Percentiles rank a stretch among this genome's conserved stretches.
These are phyloP conservation scores for Pterophyllum scalare DNA, from an alignment of 2,113 vertebrate genomes.

Conservation along the genomic window DNA sequence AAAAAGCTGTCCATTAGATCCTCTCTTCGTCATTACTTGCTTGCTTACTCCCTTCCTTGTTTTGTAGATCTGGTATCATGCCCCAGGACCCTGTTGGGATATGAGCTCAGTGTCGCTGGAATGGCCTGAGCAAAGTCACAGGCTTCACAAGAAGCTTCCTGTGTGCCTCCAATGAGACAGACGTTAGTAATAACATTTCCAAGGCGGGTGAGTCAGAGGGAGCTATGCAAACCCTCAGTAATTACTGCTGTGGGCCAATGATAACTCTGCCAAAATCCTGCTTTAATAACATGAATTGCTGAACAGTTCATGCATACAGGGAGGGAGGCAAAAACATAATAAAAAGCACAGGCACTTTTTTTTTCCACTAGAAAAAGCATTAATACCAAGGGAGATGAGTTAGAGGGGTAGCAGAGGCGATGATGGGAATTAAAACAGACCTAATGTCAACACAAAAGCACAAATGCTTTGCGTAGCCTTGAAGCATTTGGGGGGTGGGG, in stretches of 20 bases:
- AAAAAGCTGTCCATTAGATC: constrained; percentile 24
- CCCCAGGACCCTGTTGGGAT: constrained; percentile 61
- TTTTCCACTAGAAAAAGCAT: constrained; percentile 39
- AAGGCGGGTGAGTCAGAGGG: constrained; percentile 55
- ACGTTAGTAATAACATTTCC: constrained; percentile 72
- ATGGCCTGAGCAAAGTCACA: constrained; percentile 55
- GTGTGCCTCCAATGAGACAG: constrained; percentile 46
- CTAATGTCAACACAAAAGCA: constrained; percentile 62
- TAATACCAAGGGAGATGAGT: constrained; percentile 39
- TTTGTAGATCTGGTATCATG: constrained; percentile 58
- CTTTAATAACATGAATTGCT: constrained; percentile 72
- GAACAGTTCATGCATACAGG: constrained; percentile 59
- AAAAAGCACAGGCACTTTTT: constrained; percentile 36
- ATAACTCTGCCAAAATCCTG: constrained; percentile 63
- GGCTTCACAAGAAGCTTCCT: constrained; percentile 52
- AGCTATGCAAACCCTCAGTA: constrained; percentile 74
- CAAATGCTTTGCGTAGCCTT: constrained; percentile 42
- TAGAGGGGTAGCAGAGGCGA: constrained; percentile 29
- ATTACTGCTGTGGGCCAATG: constrained; percentile 76
- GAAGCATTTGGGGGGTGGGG: not conserved
- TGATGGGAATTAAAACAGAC: constrained; percentile 70
- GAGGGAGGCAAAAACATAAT: constrained; percentile 58
- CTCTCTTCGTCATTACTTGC: constrained; percentile 44
- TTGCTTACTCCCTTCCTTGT: constrained; percentile 29
- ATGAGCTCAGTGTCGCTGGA: constrained; percentile 57